Base-by-base conservation (phyloP, 2,797 vertebrate species). In the Chloroceryle amazona region DNA sequence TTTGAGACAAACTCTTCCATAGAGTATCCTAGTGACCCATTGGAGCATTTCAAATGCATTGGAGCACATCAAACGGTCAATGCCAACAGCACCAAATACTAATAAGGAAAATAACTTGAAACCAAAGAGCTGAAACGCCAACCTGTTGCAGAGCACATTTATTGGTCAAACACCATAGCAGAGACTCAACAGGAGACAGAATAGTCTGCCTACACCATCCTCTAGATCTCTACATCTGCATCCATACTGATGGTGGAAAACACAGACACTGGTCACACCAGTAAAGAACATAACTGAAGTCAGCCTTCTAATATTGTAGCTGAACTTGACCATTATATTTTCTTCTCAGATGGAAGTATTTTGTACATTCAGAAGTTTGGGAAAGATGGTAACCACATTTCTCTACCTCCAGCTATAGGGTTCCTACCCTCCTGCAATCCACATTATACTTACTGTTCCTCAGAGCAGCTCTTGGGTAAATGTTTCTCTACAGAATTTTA, bases 251-350 rank as follows among this genome's bases (percentile, higher is more conserved):
- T 6, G 19, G 22, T 22, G 31, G 46, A 20, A 47, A 75, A 70
- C 18, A 47, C 19, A 58, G 39, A 39, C 17, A 21, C 8, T 14
- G 23, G 6, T 47, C 15, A 29, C n/a, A 60, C 10, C 1, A 0
- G 16, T 41, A 52, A 54, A 65, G 54, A 74, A 22, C 4, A 55
- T 35, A 44, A 25, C 4, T 52, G 39, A 47, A 73, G 23, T 39
- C n/a, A 51, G 25, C 17, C 35, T 70, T 58, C 10, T n/a, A 7
- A 28, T 5, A 76, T 54, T 76, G 33, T n/a, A 51, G 9, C 12
- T 68, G 12, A 75, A 19, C 6, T 28, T 17, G 9, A 35, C 16
- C 4, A 0, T 15, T 5, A 0, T 3, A 3, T 66, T 91, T 90
- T 25, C 13, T 55, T 66, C 26, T 54, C 49, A 54, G 15, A 16